These are phyloP conservation scores for Jaculus jaculus DNA, from an alignment of 2,113 vertebrate species.

Conservation along the genomic window DNA sequence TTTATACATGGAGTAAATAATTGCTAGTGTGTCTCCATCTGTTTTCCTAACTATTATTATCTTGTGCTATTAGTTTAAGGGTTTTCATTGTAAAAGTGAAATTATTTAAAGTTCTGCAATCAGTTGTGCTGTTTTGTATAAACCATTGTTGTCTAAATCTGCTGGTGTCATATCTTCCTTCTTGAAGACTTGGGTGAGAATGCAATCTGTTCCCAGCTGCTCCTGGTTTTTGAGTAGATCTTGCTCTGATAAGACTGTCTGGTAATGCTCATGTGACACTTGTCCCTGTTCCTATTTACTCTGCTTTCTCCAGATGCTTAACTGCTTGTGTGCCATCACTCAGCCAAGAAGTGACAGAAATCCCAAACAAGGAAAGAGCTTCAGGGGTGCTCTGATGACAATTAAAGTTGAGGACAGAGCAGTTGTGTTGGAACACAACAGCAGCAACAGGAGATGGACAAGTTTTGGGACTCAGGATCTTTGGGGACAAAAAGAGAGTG, in stretches of 20 bases:
- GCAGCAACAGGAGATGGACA: not conserved
- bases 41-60: not conserved
- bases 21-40: not conserved
- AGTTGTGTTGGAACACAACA: not conserved
- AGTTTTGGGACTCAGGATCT: too few relatives aligned
- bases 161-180: not conserved
- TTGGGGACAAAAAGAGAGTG: not conserved
- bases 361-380: not conserved
- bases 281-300: not conserved
- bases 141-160: not conserved
- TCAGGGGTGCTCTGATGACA: not conserved
- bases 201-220: not conserved
- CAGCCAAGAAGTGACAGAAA: not conserved
- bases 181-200: not conserved
- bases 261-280: not conserved
- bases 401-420: not conserved
- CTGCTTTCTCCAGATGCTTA: not conserved
- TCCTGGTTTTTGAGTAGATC: not conserved
- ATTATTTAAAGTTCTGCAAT: not conserved
- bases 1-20: not conserved
- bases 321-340: not conserved
- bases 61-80: not conserved
- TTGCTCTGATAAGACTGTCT: not conserved
- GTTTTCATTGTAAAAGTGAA: not conserved
- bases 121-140: not conserved